Evolutionary conservation across 1,140 invertebrate species (phyloP).

Genomic region (Augochlora pura): DNA sequence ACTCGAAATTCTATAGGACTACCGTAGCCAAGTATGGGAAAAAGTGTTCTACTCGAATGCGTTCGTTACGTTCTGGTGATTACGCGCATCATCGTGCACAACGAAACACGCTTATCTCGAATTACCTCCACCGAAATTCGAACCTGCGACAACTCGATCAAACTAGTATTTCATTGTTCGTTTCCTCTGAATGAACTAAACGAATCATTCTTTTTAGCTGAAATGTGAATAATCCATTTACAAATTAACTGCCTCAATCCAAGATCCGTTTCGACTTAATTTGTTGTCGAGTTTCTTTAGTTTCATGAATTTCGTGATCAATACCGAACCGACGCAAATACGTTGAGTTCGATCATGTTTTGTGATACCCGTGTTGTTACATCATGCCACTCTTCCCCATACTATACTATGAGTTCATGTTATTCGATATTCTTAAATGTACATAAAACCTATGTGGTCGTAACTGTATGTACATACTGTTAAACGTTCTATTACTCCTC

Average conservation of each 20-base stretch:
- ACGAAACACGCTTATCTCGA: conserved; percentile 23
- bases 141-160: too few species aligned
- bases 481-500: conserved; percentile 72
- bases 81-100: conserved; percentile 17
- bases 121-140: not conserved
- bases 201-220: too few species aligned
- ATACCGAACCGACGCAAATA: not conserved
- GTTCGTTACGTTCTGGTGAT: conserved; percentile 25
- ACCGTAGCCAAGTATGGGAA: conserved; percentile 54
- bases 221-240: too few species aligned
- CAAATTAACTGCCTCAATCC: not conserved
- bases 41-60: conserved; percentile 52
- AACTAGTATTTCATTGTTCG: too few species aligned
- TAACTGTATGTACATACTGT: conserved; percentile 76
- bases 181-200: too few species aligned
- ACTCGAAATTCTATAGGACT: conserved; percentile 42
- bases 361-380: conserved; percentile 7
- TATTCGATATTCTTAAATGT: conserved; percentile 72
- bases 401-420: conserved; percentile 62
- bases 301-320: not conserved
- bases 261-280: not conserved
- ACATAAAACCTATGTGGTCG: conserved; percentile 71
- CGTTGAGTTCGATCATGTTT: not conserved
- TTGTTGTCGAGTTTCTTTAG: not conserved
- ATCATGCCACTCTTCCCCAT: conserved; percentile 63